phyloP scores from a whole-genome alignment of 2,888 invertebrate genomes.

The Athripsodes cinereus region DNA sequence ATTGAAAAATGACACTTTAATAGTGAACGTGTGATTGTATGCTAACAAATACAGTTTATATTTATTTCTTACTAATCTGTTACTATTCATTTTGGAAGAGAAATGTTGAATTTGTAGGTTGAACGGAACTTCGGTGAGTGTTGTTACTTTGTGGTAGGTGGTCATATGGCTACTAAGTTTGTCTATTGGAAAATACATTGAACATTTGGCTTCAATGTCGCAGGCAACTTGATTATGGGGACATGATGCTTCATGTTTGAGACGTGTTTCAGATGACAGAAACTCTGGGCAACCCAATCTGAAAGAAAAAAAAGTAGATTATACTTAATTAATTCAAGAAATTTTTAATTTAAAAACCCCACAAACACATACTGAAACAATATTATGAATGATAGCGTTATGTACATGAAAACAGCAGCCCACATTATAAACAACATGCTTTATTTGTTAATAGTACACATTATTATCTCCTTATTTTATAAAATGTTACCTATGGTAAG shows the following conservation, averaged over 20 bases:
- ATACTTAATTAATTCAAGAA: too few species aligned
- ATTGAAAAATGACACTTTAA: not conserved
- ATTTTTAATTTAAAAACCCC: too few species aligned
- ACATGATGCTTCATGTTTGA: conserved; percentile 46
- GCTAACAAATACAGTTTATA: not conserved
- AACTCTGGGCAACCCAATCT: conserved; percentile 48
- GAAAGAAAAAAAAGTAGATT: conserved; percentile 33
- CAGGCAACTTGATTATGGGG: conserved; percentile 46
- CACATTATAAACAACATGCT: too few species aligned
- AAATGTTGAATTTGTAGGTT: not conserved
- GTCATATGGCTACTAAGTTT: not conserved
- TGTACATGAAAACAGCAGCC: too few species aligned
- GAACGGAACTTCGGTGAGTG: not conserved
- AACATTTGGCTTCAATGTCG: not conserved
- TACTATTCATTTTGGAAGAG: not conserved
- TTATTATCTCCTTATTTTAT: too few species aligned
- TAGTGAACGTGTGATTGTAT: not conserved
- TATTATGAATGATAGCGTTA: too few species aligned
- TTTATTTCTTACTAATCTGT: not conserved
- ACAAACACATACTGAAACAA: too few species aligned
- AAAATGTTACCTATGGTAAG: too few species aligned
- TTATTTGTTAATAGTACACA: too few species aligned
- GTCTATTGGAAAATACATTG: not conserved
- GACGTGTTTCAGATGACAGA: conserved; percentile 39
- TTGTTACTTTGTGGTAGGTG: not conserved